A percentile compares a stretch with the other conserved stretches of the same genome.
Conservation (phyloP, 2,888 invertebrate genomes). For the Euplagia quadripunctaria region DNA sequence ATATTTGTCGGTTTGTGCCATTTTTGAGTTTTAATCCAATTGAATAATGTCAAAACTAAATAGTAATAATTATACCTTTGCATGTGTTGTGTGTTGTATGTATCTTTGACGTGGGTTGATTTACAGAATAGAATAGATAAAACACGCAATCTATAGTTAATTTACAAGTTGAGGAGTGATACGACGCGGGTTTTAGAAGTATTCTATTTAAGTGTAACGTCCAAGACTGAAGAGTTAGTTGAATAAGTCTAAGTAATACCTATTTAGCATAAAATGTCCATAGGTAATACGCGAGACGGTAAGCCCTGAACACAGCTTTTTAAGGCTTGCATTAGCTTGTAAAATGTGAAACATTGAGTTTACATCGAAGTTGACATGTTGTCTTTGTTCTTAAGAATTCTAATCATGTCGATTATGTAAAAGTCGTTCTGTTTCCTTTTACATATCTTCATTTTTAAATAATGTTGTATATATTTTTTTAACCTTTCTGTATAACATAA, state of each 20-base stretch:
- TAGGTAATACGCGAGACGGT: slow-evolving; percentile 77
- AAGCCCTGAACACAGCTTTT: slow-evolving; percentile 58
- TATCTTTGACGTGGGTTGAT: slow-evolving; percentile 56
- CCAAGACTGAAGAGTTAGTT: slow-evolving; percentile 87
- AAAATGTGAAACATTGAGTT: slow-evolving; percentile 52
- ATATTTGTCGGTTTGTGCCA: neutral
- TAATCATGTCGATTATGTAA: too few relatives aligned
- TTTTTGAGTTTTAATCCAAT: neutral
- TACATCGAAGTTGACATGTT: neutral
- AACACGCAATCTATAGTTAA: slow-evolving; percentile 60
- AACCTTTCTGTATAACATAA: too few relatives aligned
- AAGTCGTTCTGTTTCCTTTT: too few relatives aligned
- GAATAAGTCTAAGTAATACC: slow-evolving; percentile 85
- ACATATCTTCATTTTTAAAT: too few relatives aligned
- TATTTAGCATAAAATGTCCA: slow-evolving; percentile 86
- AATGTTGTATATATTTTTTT: too few relatives aligned
- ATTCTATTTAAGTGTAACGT: slow-evolving; percentile 87
- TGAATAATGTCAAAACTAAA: neutral
- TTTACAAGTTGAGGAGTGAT: slow-evolving; percentile 67
- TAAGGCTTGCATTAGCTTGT: slow-evolving; percentile 49
- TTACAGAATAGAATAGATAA: slow-evolving; percentile 57
- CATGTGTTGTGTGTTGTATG: slow-evolving; percentile 14
- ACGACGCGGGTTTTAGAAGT: slow-evolving; percentile 85
- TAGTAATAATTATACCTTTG: neutral
- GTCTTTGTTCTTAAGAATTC: too few relatives aligned